Evolutionary conservation across 2,888 invertebrate species (phyloP), one percentile per base, ranked within the genome.

Genomic region (Thumatha senex): DNA sequence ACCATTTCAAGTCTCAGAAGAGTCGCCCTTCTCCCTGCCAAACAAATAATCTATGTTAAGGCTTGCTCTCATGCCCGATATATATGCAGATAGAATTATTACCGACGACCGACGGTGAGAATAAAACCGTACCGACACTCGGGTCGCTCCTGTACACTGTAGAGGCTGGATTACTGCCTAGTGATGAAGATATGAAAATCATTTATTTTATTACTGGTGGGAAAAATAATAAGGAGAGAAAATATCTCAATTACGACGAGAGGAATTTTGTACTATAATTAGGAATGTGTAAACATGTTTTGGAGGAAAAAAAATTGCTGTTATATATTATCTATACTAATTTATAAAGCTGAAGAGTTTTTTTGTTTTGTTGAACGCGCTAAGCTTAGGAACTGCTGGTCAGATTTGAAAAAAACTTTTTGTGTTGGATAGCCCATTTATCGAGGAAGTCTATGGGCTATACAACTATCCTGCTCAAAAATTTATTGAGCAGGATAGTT

Each of bases 21-120:
- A 44, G 18, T 53, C 43, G 36, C 36, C 46, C 40, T 43, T 54
- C 62, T 68, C 47, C 56, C 51, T 51, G 48, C 40, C 46, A 47
- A 63, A 63, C 56, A 57, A 60, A 63, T 69, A 63, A 56, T 66
- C 60, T 69, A 61, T 69, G 63, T 63, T 44, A 34, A 31, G 46
- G 42, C 44, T 47, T 56, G 48, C 63, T 56, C 58, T 54, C 54
- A 72, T 65, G 62, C 67, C 73, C 80, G 74, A 82, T 84, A 80
- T 80, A 79, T 80, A 82, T 82, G 82, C 79, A 82, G 81, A 84
- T 83, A 80, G 76, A 80, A 79, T 76, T 80, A 82, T 80, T 80
- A 76, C 78, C 68, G 67, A 67, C 65, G 74, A 73, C 75, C 65
- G 74, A 73, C 75, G 74, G 73, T 72, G 77, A 75, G 78, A 81